Evolutionary conservation across 2,888 invertebrate species (phyloP), one percentile per base, ranked within the genome.

Genomic region (Abscondita cerata): DNA sequence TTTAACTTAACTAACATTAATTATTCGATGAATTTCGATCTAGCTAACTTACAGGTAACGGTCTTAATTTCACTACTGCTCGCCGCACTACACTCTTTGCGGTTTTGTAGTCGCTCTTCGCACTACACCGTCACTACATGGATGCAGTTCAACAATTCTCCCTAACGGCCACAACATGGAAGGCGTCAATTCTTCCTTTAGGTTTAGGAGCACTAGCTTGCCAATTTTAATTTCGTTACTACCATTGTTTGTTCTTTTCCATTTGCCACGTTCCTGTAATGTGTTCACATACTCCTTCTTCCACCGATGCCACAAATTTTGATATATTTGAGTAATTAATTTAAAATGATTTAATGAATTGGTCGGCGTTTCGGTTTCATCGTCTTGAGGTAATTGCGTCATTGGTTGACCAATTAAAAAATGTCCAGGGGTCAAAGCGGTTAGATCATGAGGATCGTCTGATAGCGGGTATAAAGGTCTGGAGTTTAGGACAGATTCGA

Each of bases 401-500:
- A 50, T 52, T 15, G 64, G 25, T 34, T 41, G 12, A 25, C 65
- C 68, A 33, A 68, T 61, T 6, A 66, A 59, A 36, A 68, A 68
- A 52, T 66, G 68, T 8, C 41, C 58, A 6, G 65, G 64, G 9
- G 68, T 67, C 3, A 67, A 44, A 34, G 64, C 44, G 19, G 34
- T 11, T n/a, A 55, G 20, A 15, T 69, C 66, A 19, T 47, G 20
- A 66, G 25, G 31, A 31, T 31, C 31, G 9, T 31, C 9, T 31
- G 31, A 31, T 31, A 66, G 20, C 1, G 61, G 65, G n/a, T 52
- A 41, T 12, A 68, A 18, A 4, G 69, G 66, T 51, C 66, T 52
- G 8, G 66, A 69, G 40, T 69, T 66, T 41, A 68, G 47, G 18
- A 61, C 38, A 12, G 57, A 58, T 52, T 69, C 69, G 38, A 67